A percentile compares a stretch with the other conserved stretches of the same genome.
These are phyloP conservation scores for Lepus oiostolus DNA, from an alignment of 2,797 vertebrate species.

Conservation along the genomic window DNA sequence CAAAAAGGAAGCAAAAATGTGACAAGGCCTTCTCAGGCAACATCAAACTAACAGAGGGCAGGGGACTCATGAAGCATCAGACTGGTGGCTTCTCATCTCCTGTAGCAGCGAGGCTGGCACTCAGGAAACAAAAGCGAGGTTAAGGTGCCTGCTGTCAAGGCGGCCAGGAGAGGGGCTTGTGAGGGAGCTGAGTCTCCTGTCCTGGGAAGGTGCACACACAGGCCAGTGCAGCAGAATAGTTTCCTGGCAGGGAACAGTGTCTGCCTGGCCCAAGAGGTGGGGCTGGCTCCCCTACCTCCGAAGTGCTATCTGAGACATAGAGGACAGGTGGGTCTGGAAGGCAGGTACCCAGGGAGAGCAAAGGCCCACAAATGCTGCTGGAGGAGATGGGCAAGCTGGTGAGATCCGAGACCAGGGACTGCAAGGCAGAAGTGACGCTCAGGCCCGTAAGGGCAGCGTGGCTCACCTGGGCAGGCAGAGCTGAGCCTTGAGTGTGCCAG, in stretches of 20 bases:
- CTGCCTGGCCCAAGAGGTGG: neutral
- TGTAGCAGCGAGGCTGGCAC: neutral
- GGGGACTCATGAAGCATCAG: neutral
- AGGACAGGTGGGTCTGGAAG: neutral
- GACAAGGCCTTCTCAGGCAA: neutral
- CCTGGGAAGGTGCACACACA: neutral
- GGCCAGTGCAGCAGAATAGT: neutral
- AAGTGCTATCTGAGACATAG: neutral
- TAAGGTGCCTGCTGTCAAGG: neutral
- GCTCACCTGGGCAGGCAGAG: no score
- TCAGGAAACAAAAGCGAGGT: neutral
- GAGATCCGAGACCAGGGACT: neutral
- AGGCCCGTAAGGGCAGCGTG: no score
- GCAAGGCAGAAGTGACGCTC: neutral
- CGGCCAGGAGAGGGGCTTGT: neutral
- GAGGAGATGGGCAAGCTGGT: neutral
- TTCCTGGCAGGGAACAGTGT: neutral
- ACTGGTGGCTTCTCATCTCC: no score
- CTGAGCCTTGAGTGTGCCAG: fast-evolving
- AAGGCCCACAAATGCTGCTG: neutral
- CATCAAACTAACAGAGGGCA: neutral
- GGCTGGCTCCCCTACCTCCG: neutral
- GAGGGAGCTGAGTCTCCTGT: neutral
- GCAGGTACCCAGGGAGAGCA: neutral
- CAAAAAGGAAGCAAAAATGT: neutral